Conservation (phyloP, 2,888 invertebrate genomes). For the Drosophila phalerata region DNA sequence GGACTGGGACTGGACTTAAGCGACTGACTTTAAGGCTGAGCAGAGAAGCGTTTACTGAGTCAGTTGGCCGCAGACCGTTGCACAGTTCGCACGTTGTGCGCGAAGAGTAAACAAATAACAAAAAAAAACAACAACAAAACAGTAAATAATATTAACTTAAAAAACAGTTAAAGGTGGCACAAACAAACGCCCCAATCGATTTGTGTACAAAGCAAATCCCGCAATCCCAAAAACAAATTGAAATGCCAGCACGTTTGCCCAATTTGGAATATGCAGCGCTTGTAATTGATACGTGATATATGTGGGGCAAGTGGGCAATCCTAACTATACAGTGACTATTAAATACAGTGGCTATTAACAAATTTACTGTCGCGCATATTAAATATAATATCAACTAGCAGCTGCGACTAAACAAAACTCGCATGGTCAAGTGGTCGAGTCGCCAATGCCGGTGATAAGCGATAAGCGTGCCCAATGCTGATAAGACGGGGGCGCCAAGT, state of each 20-base stretch:
- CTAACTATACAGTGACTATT: slow-evolving; percentile 32
- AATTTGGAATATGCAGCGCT: slow-evolving; percentile 58
- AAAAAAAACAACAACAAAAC: neutral
- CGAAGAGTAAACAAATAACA: slow-evolving; percentile 30
- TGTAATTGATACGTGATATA: slow-evolving; percentile 68
- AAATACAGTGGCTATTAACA: neutral
- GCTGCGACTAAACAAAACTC: slow-evolving; percentile 19
- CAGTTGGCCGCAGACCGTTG: slow-evolving; percentile 72
- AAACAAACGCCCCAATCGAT: slow-evolving; percentile 43
- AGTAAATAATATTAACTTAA: slow-evolving; percentile 2
- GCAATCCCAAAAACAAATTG: slow-evolving; percentile 20
- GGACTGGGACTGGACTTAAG: slow-evolving; percentile 22
- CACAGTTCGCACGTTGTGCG: slow-evolving; percentile 70
- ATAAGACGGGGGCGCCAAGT: slow-evolving; percentile 69
- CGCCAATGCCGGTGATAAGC: slow-evolving; percentile 69
- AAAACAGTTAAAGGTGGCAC: slow-evolving; percentile 7
- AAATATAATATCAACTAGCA: slow-evolving; percentile 9
- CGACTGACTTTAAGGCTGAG: slow-evolving; percentile 61
- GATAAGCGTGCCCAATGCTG: slow-evolving; percentile 57
- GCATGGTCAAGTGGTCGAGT: slow-evolving; percentile 45
- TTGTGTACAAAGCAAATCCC: slow-evolving; percentile 25
- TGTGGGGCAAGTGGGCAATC: slow-evolving; percentile 55
- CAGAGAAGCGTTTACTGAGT: slow-evolving; percentile 50
- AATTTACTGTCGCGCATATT: slow-evolving; percentile 17
- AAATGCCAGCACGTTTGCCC: slow-evolving; percentile 71